Conservation (phyloP, 2,113 vertebrate genomes). For the Catharus bicknelli region DNA sequence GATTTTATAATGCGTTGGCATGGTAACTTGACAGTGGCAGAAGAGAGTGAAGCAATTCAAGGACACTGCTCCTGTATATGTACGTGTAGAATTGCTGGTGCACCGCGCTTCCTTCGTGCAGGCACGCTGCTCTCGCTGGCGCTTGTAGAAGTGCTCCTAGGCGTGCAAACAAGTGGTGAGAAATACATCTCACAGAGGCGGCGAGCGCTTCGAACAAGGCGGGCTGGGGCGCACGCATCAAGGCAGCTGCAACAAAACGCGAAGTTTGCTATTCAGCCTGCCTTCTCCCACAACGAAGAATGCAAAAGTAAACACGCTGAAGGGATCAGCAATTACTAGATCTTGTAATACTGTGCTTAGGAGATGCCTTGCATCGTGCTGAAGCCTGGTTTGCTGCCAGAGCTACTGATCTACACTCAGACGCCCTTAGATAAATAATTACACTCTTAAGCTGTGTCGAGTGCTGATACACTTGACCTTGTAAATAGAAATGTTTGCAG, state of each 20-base stretch:
- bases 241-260: neutral
- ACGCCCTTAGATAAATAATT: conserved; percentile 89
- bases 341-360: conserved; percentile 73
- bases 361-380: conserved; percentile 72
- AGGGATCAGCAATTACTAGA: conserved; percentile 74
- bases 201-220: neutral
- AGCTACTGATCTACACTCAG: conserved; percentile 84
- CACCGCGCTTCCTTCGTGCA: neutral
- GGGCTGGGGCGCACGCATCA: neutral
- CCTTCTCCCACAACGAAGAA: conserved; percentile 22
- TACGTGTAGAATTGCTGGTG: neutral
- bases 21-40: conserved; percentile 31
- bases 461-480: conserved; percentile 88
- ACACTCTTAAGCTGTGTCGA: conserved; percentile 84
- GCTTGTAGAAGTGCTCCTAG: neutral
- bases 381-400: conserved; percentile 81
- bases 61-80: neutral
- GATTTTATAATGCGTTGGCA: conserved; percentile 56
- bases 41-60: conserved; percentile 8
- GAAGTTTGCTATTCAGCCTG: conserved; percentile 43
- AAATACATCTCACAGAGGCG: neutral
- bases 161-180: neutral
- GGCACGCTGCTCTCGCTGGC: neutral
- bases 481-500: conserved; percentile 90
- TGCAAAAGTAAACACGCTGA: conserved; percentile 70